Percentiles rank a stretch among this genome's conserved stretches.
Evolutionary conservation across 2,113 vertebrate species (phyloP).

Genomic region (Verasper variegatus): DNA sequence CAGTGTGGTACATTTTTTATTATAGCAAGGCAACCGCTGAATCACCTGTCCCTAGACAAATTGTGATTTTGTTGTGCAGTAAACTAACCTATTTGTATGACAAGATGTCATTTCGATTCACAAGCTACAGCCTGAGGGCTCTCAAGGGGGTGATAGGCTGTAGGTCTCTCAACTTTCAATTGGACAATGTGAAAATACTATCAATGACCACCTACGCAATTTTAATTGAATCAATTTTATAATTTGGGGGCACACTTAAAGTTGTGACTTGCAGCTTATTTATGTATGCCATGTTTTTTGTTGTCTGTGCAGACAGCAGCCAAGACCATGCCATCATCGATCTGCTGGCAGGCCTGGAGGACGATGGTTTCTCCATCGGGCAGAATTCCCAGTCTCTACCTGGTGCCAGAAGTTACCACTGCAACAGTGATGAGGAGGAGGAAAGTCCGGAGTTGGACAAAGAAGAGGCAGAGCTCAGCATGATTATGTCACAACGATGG

Average conservation of each 20-base stretch:
- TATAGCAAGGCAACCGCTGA: too few species aligned
- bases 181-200: too few species aligned
- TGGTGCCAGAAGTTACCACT: slow-evolving; percentile 82
- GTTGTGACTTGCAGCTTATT: neutral
- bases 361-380: slow-evolving; percentile 85
- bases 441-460: slow-evolving; percentile 89
- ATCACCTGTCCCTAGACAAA: too few species aligned
- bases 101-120: too few species aligned
- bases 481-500: slow-evolving; percentile 97
- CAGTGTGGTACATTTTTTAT: too few species aligned
- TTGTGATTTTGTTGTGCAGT: too few species aligned
- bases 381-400: slow-evolving; percentile 79
- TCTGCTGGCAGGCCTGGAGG: slow-evolving; percentile 91
- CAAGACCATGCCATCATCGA: slow-evolving; percentile 90
- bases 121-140: too few species aligned
- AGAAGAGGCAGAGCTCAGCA: slow-evolving; percentile 93
- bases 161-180: too few species aligned
- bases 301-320: slow-evolving; percentile 81
- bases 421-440: slow-evolving; percentile 98
- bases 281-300: neutral
- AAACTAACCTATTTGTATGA: too few species aligned
- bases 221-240: neutral
- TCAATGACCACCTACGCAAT: too few species aligned
- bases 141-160: too few species aligned
- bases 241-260: neutral